These are phyloP conservation scores for Mizuhopecten yessoensis DNA, from an alignment of 1,140 invertebrate genomes.

Conservation along the genomic window DNA sequence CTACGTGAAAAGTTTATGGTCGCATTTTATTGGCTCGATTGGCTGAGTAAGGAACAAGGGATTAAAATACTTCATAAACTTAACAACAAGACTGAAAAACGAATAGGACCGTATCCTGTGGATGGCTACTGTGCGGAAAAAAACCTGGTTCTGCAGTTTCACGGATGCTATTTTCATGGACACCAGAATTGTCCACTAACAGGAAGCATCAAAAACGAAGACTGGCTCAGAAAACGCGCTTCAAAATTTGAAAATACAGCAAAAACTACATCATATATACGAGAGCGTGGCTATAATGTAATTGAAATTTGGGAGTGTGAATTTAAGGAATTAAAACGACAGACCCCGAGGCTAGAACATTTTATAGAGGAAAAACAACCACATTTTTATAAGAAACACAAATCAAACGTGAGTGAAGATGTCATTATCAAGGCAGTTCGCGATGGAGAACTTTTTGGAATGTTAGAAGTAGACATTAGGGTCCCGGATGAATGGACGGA, in stretches of 20 bases:
- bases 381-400: constrained; percentile 41
- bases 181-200: constrained; percentile 55
- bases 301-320: constrained; percentile 59
- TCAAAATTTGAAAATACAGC: too few relatives aligned
- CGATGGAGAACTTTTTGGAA: constrained; percentile 59
- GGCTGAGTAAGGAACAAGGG: not conserved
- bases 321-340: constrained; percentile 37
- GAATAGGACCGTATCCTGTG: constrained; percentile 40
- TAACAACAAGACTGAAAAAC: not conserved
- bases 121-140: constrained; percentile 43
- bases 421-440: constrained; percentile 54
- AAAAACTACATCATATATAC: too few relatives aligned
- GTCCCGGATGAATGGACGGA: constrained; percentile 52
- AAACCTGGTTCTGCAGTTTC: constrained; percentile 57
- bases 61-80: too few relatives aligned
- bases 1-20: constrained; percentile 47
- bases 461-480: constrained; percentile 61
- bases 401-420: constrained; percentile 49
- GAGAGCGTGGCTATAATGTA: constrained; percentile 41
- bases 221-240: not conserved
- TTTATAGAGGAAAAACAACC: constrained; percentile 32
- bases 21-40: constrained; percentile 59
- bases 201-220: not conserved
- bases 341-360: not conserved
- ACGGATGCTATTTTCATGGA: constrained; percentile 64